Evolutionary conservation across 2,797 vertebrate species (phyloP).

Genomic region (Harpagifer antarcticus): DNA sequence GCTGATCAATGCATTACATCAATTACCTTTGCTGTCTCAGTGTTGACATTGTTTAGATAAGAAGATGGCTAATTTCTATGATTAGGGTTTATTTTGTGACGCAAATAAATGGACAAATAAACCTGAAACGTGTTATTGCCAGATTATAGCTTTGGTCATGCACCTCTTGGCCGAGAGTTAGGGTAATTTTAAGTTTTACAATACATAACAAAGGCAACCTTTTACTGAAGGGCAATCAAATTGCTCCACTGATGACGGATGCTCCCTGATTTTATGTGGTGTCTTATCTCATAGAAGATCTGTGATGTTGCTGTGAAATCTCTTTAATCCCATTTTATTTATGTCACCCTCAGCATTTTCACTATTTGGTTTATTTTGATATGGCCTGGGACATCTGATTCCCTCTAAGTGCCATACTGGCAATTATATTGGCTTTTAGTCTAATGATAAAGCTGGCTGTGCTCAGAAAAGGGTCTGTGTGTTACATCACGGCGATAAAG

Average conservation of each 20-base stretch:
- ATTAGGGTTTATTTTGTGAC: neutral
- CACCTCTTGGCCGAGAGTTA: neutral
- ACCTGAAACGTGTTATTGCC: neutral
- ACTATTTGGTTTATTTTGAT: neutral
- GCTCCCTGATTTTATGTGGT: neutral
- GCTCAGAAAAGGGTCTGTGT: no score
- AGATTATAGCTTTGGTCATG: neutral
- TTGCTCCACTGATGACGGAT: neutral
- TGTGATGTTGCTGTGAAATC: slow-evolving; percentile 8
- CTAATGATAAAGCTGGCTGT: no score
- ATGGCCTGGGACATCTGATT: neutral
- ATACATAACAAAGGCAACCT: neutral
- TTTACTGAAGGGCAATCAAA: neutral
- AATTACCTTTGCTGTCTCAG: neutral
- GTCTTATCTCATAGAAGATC: neutral
- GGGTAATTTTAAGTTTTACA: neutral
- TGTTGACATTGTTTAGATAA: neutral
- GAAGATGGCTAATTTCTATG: neutral
- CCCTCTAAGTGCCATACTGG: neutral
- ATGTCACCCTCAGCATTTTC: neutral
- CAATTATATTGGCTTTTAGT: no score
- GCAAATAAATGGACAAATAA: neutral
- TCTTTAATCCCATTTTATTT: neutral
- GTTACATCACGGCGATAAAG: slow-evolving; percentile 19
- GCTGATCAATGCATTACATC: neutral